Conservation (phyloP, 92 coral and sea anemone genomes). For the Epizoanthus stellaris region DNA sequence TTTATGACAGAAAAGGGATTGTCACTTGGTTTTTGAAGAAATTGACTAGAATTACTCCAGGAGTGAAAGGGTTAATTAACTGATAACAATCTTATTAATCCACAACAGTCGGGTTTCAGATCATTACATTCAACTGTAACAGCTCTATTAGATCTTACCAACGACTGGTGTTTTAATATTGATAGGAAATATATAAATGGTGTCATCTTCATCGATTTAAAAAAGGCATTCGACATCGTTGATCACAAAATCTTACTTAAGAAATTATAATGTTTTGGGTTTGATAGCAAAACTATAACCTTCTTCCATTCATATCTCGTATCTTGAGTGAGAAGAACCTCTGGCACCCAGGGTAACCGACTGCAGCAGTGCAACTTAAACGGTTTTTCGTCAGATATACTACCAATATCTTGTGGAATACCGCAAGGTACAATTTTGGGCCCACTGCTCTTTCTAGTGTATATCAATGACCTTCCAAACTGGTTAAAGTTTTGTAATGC, state of each 20-base stretch:
- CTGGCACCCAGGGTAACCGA: too few species aligned
- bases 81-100: conserved; percentile 20
- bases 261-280: conserved; percentile 32
- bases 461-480: conserved; percentile 49
- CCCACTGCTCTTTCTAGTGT: conserved; percentile 48
- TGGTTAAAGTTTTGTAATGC: conserved; percentile 32
- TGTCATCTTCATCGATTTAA: conserved; percentile 11
- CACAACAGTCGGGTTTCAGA: conserved; percentile 45
- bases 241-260: conserved; percentile 25
- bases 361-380: conserved; percentile 30
- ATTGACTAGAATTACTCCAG: too few species aligned
- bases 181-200: conserved; percentile 17
- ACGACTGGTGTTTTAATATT: conserved; percentile 17
- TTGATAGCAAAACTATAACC: not conserved
- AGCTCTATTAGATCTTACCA: conserved; percentile 27
- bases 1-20: too few species aligned
- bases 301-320: conserved; percentile 41
- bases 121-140: conserved; percentile 7
- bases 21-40: too few species aligned
- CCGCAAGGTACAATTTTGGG: conserved; percentile 56
- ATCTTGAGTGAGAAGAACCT: too few species aligned
- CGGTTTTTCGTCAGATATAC: conserved; percentile 23
- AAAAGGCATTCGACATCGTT: conserved; percentile 15
- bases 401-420: conserved; percentile 47
- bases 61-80: too few species aligned